Base-by-base conservation (phyloP, 2,113 vertebrate genomes). In the Lepidothrix coronata region DNA sequence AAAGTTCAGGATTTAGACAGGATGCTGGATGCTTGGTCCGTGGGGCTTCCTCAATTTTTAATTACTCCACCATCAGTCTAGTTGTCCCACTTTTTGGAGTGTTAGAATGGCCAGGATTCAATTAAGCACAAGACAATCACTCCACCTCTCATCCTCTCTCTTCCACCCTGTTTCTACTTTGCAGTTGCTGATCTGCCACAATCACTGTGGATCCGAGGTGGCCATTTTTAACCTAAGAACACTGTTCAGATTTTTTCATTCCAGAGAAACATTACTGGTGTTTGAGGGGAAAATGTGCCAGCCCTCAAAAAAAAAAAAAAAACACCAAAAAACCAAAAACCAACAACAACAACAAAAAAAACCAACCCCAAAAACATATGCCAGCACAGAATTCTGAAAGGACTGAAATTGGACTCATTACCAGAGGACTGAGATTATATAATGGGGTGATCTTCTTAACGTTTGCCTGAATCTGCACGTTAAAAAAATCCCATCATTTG, bases 381-480 rank as follows among this genome's bases (percentile, higher is more conserved):
- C n/a, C 89, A 96, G 35, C 48, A 49, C n/a, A 52, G 55, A 70
- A 90, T 67, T 51, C 55, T 81, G 7, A 66, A 68, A 93, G 30
- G 63, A 31, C 72, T 63, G 37, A 79, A 96, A 85, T 11, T 83
- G 93, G 67, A 89, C 93, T 73, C 21, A 9, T 79, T 85, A 91
- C 19, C 83, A 88, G 72, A 80, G 63, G 23, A 78, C 81, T 89
- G 81, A 54, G 62, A 85, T 95, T 94, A 94, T 82, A 82, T 73
- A 88, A 91, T 28, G 54, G 48, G 67, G 48, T 49, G 72, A 95
- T 94, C 78, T 76, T 54, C 68, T 88, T 93, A 83, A 91, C 78
- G 70, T 94, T 91, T 94, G 82, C 88, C 82, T 88, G 82, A 93
- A 78, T 93, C 44, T 75, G 88, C 88, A 92, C 9, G 2, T 86